These are phyloP conservation scores for Noctua fimbriata DNA, from an alignment of 2,888 invertebrate species.

Conservation along the genomic window DNA sequence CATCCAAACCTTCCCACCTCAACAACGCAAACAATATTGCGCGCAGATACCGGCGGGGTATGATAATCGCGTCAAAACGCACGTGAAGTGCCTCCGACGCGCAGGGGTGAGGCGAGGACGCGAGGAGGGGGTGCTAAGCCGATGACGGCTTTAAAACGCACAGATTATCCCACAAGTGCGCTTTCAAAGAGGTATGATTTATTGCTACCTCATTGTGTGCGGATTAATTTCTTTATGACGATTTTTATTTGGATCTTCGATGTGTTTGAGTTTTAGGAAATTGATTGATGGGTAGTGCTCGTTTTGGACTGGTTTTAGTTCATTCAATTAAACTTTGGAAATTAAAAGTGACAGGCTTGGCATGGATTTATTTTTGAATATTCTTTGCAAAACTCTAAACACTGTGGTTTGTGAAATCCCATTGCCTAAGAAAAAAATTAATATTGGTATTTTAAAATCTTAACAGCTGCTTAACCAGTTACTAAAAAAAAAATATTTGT, in stretches of 20 bases:
- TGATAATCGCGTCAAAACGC: slow-evolving; percentile 91
- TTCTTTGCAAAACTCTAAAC: background rate
- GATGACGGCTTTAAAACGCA: slow-evolving; percentile 88
- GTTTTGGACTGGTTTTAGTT: slow-evolving; percentile 6
- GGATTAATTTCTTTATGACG: slow-evolving; percentile 66
- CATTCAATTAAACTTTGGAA: background rate
- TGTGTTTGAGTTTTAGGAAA: slow-evolving; percentile 12
- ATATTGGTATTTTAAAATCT: no score
- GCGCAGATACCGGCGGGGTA: slow-evolving; percentile 88
- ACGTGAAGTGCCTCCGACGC: slow-evolving; percentile 85
- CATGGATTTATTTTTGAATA: background rate
- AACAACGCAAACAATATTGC: slow-evolving; percentile 86
- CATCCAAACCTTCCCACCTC: slow-evolving; percentile 65
- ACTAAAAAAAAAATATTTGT: background rate
- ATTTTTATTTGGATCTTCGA: slow-evolving; percentile 37
- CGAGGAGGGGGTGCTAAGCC: slow-evolving; percentile 79
- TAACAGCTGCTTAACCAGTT: background rate
- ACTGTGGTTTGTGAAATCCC: no score
- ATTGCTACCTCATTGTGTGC: slow-evolving; percentile 74
- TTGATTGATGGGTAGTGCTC: slow-evolving; percentile 29
- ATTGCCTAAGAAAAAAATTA: no score
- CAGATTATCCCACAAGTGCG: slow-evolving; percentile 88
- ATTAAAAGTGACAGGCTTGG: background rate
- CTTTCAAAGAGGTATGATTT: slow-evolving; percentile 83
- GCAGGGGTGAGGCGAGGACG: slow-evolving; percentile 50